Evolutionary conservation across 2,888 invertebrate genomes (phyloP).

Genomic region (Drepanosiphum platanoidis): DNA sequence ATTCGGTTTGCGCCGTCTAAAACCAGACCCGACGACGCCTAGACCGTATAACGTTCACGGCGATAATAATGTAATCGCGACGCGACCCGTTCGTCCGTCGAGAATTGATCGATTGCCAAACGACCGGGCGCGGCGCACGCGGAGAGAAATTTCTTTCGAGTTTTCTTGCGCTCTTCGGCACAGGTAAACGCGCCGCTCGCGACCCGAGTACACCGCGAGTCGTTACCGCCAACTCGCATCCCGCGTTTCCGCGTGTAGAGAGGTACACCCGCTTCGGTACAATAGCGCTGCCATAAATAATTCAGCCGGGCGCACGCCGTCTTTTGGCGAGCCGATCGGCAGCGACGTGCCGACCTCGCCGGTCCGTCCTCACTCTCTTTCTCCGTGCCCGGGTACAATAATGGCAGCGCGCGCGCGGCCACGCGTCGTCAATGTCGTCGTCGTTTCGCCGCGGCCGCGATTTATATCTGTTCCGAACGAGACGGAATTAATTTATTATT

Average conservation of each 20-base stretch:
- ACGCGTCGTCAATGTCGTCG: neutral
- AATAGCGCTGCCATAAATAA: conserved; percentile 33
- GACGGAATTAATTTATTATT: conserved; percentile 9
- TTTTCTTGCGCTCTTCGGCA: too few species aligned
- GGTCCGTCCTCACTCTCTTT: neutral
- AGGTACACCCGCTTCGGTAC: neutral
- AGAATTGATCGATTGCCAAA: too few species aligned
- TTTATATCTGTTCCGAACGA: neutral
- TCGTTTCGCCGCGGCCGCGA: neutral
- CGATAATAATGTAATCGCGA: too few species aligned
- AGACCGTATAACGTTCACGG: too few species aligned
- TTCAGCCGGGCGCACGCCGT: conserved; percentile 34
- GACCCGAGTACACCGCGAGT: too few species aligned
- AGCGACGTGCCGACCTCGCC: conserved; percentile 21
- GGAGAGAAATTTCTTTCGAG: too few species aligned
- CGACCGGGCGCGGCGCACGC: too few species aligned
- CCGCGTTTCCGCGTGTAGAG: neutral
- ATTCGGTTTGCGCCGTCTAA: too few species aligned
- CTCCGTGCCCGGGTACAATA: neutral
- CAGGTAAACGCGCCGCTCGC: too few species aligned
- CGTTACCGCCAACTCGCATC: neutral
- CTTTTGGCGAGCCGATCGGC: neutral
- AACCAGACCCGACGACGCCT: too few species aligned
- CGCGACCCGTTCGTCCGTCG: too few species aligned
- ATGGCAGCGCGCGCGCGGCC: neutral